These are phyloP conservation scores for Malacoraja senta DNA, from an alignment of 2,797 vertebrate genomes.

Conservation along the genomic window DNA sequence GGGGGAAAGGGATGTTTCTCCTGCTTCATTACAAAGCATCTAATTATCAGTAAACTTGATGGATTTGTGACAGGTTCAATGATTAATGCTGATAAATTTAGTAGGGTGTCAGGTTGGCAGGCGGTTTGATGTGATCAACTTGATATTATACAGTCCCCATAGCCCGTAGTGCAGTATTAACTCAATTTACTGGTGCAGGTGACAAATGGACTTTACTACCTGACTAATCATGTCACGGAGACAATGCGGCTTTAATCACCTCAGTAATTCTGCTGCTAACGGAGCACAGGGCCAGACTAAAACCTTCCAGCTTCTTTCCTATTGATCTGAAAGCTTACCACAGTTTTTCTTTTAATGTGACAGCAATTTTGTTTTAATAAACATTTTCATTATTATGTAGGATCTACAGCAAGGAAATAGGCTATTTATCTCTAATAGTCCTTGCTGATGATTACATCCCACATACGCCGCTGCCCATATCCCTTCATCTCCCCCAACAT, in stretches of 20 bases:
- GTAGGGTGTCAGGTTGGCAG: constrained; percentile 95
- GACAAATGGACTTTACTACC: constrained; percentile 99
- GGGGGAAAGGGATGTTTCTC: constrained; percentile 81
- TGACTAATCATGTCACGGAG: constrained; percentile 98
- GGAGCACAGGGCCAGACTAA: constrained; percentile 65
- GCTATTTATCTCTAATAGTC: not conserved
- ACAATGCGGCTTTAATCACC: constrained; percentile 97
- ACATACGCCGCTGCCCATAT: not conserved
- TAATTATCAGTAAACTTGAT: constrained; percentile 99
- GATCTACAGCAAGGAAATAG: not conserved
- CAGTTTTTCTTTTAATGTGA: constrained; percentile 47
- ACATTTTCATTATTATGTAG: not conserved
- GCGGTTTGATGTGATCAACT: constrained; percentile 97
- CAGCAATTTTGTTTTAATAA: not conserved
- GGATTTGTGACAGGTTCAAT: constrained; percentile 97
- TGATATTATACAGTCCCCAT: constrained; percentile 86
- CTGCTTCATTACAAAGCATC: constrained; percentile 91
- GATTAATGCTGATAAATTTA: constrained; percentile 99
- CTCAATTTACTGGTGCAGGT: constrained; percentile 83
- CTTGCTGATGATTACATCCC: not conserved
- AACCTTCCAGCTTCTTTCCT: constrained; percentile 58
- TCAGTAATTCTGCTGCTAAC: constrained; percentile 82
- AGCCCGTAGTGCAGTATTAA: constrained; percentile 89
- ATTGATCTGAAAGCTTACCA: constrained; percentile 49
- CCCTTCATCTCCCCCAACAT: not conserved